A percentile compares a stretch with the other conserved stretches of the same genome.
Conservation (phyloP, 2,888 invertebrate genomes). For the Noctua janthe region DNA sequence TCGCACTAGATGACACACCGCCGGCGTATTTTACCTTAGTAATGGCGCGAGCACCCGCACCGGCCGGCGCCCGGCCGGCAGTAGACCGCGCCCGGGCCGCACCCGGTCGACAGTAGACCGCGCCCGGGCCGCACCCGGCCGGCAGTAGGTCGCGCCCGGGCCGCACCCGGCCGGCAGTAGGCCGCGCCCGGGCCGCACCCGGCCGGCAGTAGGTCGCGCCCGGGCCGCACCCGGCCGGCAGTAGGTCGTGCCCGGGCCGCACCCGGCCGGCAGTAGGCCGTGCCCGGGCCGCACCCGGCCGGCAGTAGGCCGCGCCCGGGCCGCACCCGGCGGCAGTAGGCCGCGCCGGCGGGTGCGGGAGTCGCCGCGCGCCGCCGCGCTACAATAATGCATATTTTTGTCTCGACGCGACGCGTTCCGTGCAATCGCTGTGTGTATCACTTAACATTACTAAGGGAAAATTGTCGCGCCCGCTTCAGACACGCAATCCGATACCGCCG, state of each 20-base stretch:
- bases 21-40: slow-evolving; percentile 88
- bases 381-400: slow-evolving; percentile 88
- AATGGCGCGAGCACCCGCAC: slow-evolving; percentile 77
- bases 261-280: slow-evolving; percentile 31
- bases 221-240: slow-evolving; percentile 41
- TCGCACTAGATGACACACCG: slow-evolving; percentile 75
- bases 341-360: slow-evolving; percentile 51
- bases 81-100: slow-evolving; percentile 42
- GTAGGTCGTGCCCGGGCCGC: slow-evolving; percentile 26
- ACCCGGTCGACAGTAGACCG: slow-evolving; percentile 27
- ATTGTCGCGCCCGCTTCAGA: slow-evolving; percentile 83
- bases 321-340: neutral
- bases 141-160: slow-evolving; percentile 34
- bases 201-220: slow-evolving; percentile 3
- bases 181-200: slow-evolving; percentile 24
- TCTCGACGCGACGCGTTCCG: slow-evolving; percentile 76
- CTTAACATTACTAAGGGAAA: slow-evolving; percentile 90
- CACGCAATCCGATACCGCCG: slow-evolving; percentile 76
- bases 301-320: slow-evolving; percentile 32
- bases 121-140: slow-evolving; percentile 7
- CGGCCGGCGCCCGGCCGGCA: slow-evolving; percentile 31
- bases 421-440: slow-evolving; percentile 69
- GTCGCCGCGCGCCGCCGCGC: slow-evolving; percentile 66
- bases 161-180: slow-evolving; percentile 26
- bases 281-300: slow-evolving; percentile 33